Percentiles rank a stretch among this genome's conserved stretches.
Conservation (phyloP, 2,797 vertebrate species). For the Paratrypauchen microcephalus region DNA sequence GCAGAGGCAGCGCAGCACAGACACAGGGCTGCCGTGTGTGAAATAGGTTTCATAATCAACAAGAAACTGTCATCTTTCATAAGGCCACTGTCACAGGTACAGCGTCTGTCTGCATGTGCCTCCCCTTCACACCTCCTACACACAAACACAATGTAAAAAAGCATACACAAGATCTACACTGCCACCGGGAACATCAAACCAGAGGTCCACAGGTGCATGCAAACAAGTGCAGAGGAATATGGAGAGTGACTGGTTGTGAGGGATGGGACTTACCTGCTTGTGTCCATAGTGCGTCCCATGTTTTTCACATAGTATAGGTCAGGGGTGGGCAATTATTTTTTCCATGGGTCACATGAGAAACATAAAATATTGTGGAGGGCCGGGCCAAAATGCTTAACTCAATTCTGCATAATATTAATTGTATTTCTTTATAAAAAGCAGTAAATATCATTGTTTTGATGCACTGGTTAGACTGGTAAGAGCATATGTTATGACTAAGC, state of each 20-base stretch:
- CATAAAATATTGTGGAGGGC: too few species aligned
- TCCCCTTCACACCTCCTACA: conserved; percentile 58
- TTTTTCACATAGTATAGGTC: not conserved
- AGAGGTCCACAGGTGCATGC: not conserved
- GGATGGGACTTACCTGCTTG: not conserved
- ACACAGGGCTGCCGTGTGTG: conserved; percentile 42
- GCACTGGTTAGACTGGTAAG: too few species aligned
- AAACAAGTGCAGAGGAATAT: conserved; percentile 9
- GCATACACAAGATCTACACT: conserved; percentile 35
- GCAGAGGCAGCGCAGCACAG: conserved; percentile 26
- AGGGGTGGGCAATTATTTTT: too few species aligned
- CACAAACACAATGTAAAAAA: conserved; percentile 54
- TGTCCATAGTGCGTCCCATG: not conserved
- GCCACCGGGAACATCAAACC: conserved; percentile 24
- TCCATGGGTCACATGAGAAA: too few species aligned
- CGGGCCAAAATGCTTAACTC: too few species aligned
- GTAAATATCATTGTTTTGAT: too few species aligned
- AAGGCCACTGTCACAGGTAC: conserved; percentile 59
- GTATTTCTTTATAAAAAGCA: too few species aligned
- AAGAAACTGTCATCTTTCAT: conserved; percentile 61
- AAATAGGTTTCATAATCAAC: conserved; percentile 67
- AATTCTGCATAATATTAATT: too few species aligned
- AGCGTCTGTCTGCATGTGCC: conserved; percentile 40
- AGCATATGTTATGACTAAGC: too few species aligned
- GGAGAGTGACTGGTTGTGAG: not conserved